Evolutionary conservation across 1,140 invertebrate genomes (phyloP).

Genomic region (Achroia grisella): DNA sequence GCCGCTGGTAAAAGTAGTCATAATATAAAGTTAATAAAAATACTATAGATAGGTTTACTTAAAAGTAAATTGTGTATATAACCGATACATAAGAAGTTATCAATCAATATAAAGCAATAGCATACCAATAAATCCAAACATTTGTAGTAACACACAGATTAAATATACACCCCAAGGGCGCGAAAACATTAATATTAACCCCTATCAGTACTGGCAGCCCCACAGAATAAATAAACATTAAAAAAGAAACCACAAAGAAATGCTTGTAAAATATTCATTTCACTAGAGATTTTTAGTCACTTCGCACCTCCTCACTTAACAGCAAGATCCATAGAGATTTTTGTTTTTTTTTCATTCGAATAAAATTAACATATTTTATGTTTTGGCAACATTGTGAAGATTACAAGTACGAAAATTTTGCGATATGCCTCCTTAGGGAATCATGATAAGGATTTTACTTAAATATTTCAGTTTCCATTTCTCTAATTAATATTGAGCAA

Average conservation of each 20-base stretch:
- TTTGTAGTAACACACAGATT: too few species aligned
- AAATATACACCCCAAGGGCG: not conserved
- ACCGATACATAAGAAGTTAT: not conserved
- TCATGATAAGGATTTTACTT: not conserved
- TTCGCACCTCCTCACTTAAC: constrained; percentile 38
- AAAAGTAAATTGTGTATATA: too few species aligned
- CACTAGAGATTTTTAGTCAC: constrained; percentile 26
- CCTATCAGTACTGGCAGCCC: constrained; percentile 2
- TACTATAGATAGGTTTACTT: too few species aligned
- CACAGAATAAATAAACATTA: constrained; percentile 52
- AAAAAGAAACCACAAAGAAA: constrained; percentile 42
- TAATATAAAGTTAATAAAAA: too few species aligned
- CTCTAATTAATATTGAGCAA: too few species aligned
- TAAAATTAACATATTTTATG: constrained; percentile 51
- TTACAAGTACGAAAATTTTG: constrained; percentile 48
- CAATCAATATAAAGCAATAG: not conserved
- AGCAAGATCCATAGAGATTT: constrained; percentile 15
- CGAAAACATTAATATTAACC: constrained; percentile 38
- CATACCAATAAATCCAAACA: not conserved
- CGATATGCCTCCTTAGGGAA: constrained; percentile 28
- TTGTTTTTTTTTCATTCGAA: constrained; percentile 30
- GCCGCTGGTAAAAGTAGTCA: too few species aligned
- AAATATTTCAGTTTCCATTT: constrained; percentile 1
- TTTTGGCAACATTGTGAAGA: constrained; percentile 27
- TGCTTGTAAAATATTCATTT: constrained; percentile 47